Evolutionary conservation across 2,113 vertebrate species (phyloP), one percentile per base, ranked within the genome.

Genomic region (Gavia stellata): DNA sequence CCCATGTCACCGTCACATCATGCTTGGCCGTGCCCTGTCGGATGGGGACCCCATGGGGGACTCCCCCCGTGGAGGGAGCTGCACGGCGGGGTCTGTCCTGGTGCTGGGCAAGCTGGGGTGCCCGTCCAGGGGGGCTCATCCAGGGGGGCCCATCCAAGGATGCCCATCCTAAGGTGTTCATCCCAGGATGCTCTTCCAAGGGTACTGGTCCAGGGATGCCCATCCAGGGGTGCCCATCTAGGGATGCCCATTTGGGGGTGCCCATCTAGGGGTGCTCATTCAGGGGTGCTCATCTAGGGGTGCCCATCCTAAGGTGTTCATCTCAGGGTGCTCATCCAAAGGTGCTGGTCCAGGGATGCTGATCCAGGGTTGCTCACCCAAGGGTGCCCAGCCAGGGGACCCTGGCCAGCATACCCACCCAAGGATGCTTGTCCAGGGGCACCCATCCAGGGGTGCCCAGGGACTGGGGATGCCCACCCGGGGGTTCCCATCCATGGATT

Each of bases 11-110:
- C 8, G 36, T 45, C 72, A 26, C 62, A 3, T 9, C 24, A 0
- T 1, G 12, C 33, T 14, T 5, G 66, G 59, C 53, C 0, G 1
- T 31, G 67, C 4, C 24, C 18, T 7, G 45, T 3, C 2, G 3
- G 58, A 4, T 25, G 58, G 45, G 16, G 65, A 77, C 28, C 11
- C 68, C 44, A 33, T 5, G 4, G n/a, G 49, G 40, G 14, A 6
- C 42, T 4, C 42, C n/a, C 52, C 16, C 19, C 4, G 0, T 7
- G n/a, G 62, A 33, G 62, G 50, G 28, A 6, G 17, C 9, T 12
- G 34, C 1, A 28, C 1, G 23, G 8, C 3, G 14, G 45, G 56
- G 58, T 40, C 34, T 61, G 52, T 20, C 10, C n/a, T 15, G 63
- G 31, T 10, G 52, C 56, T 50, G 42, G 65, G 58, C 10, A 18